Base-by-base conservation (phyloP, 2,888 invertebrate species). In the Zootermopsis nevadensis region DNA sequence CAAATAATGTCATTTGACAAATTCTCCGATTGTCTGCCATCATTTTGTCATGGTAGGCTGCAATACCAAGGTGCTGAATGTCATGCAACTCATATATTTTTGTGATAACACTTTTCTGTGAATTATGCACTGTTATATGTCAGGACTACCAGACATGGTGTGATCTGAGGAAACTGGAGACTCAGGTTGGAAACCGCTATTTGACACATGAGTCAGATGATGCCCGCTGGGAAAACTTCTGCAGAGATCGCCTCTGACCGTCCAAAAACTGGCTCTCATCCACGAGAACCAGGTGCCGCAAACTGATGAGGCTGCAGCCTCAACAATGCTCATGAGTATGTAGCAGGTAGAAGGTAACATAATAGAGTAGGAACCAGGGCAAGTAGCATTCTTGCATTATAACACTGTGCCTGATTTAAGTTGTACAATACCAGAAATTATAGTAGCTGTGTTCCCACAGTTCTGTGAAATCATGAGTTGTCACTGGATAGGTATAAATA, bases 171-270 rank as follows among this genome's bases (percentile, higher is more conserved):
- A 93, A 94, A 87, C 91, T 99, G 82, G 99, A 99, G 91, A 91
- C 91, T 67, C 92, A 94, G 87, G 94, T 96, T 55, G 95, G 95
- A 38, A 92, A 93, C 85, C 93, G 97, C 27, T 98, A 97, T 90
- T 91, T 98, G 86, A 98, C 98, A 12, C 97, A 98, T 86, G 97
- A 97, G 89, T 95, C 96, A 42, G 98, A 98, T 88, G 98, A 98
- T 89, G 94, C 94, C n/a, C 93, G 97, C 86, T 98, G 98, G 98
- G 94, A 93, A 86, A 91, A 91, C 42, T 92, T 90, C 88, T 90
- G 92, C 42, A 87, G 88, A 90, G 82, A 84, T 31, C 82, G 83
- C 38, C 85, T 85, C 81, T 85, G 85, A 85, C 85, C 85, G 74
- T 72, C 83, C 80, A 85, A 83, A 85, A 82, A 83, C 53, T 85